Base-by-base conservation (phyloP, 2,113 vertebrate genomes). In the Aix galericulata region DNA sequence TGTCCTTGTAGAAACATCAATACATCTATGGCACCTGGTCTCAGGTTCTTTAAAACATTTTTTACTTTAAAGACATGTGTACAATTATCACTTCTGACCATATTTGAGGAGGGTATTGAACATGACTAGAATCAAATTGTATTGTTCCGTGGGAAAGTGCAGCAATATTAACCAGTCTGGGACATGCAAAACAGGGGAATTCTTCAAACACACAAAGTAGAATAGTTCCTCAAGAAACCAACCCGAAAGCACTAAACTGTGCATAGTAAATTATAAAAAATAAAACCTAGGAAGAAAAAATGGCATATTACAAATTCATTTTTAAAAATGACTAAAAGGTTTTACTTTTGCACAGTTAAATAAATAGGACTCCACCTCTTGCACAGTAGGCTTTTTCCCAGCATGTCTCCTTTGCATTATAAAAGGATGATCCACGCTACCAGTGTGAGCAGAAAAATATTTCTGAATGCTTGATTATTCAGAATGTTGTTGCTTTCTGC, bases 381-480 rank as follows among this genome's bases (percentile, higher is more conserved):
- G 56, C 26, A 55, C 4, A 11, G 14, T 6, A 78, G 56, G 11
- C 15, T 91, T 77, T 74, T 75, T 81, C 36, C 34, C 71, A 89
- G 42, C 1, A 2, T 23, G 36, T 20, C 48, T 79, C 62, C n/a
- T 11, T 56, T 64, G 53, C 42, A 67, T 90, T 84, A 92, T 87
- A 93, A 63, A 82, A 64, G 16, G 18, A 31, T 67, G 17, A 31
- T 27, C 13, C 42, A 44, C 10, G 56, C 62, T 17, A 38, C 18
- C 89, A 50, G 18, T 32, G 72, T 42, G 29, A 52, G 42, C 64
- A 91, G 31, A 89, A 88, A 90, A 83, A 26, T 44, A 27, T 0
- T 44, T 92, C 56, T 89, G 71, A 95, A 77, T 60, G 22, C 53
- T 78, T 93, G 8, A 8, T 44, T 91, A 84, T 82, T 92, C 73